phyloP scores from a whole-genome alignment of 2,888 invertebrate species.

The Harmothoe impar region DNA sequence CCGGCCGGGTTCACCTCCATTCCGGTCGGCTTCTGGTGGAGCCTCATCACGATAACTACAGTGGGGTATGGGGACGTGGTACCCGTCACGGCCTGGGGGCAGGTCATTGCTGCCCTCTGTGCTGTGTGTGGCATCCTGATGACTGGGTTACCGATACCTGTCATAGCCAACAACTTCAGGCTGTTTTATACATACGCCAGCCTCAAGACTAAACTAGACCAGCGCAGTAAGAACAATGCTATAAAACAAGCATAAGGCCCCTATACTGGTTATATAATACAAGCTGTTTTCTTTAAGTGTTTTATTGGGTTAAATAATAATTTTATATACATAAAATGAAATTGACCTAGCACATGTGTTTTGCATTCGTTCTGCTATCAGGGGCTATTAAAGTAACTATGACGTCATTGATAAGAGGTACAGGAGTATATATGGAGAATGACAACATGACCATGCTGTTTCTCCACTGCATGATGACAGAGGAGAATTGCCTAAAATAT shows the following conservation, averaged over 20 bases:
- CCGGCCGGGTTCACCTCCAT: slow-evolving; percentile 70
- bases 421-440: no score
- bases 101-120: slow-evolving; percentile 74
- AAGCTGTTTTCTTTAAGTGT: no score
- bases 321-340: no score
- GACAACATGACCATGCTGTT: no score
- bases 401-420: no score
- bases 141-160: slow-evolving; percentile 76
- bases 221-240: background rate
- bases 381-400: no score
- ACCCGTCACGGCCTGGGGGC: slow-evolving; percentile 73
- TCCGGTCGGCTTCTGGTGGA: slow-evolving; percentile 74
- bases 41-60: slow-evolving; percentile 75
- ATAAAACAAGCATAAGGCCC: no score
- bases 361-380: no score
- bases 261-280: background rate
- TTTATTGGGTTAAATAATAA: no score
- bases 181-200: slow-evolving; percentile 71
- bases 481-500: no score
- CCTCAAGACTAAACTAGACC: slow-evolving; percentile 58
- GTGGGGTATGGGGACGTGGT: slow-evolving; percentile 77
- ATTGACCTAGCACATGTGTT: no score
- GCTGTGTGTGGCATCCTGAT: slow-evolving; percentile 75
- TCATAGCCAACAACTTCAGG: slow-evolving; percentile 76
- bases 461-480: no score